Percentiles rank a stretch among this genome's conserved stretches.
Conservation (phyloP, 2,797 vertebrate genomes). For the Ptychadena robeensis region DNA sequence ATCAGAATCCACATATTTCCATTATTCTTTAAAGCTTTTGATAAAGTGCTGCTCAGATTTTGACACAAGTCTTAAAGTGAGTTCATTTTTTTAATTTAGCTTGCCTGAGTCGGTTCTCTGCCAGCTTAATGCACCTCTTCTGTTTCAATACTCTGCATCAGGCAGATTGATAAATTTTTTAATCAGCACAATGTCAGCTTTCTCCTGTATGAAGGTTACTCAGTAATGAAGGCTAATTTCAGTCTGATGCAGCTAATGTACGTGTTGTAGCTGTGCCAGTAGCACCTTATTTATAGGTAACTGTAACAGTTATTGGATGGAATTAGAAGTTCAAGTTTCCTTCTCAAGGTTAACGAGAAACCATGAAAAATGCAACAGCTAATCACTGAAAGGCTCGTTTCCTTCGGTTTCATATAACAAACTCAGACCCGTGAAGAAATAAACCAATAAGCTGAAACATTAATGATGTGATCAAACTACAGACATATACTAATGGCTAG, state of each 20-base stretch:
- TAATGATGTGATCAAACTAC: background rate
- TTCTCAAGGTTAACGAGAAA: slow-evolving; percentile 22
- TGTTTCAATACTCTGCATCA: background rate
- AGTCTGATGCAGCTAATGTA: slow-evolving; percentile 36
- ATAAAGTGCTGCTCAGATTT: too few relatives aligned
- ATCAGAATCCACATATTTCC: too few relatives aligned
- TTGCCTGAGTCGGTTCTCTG: background rate
- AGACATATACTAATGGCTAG: background rate
- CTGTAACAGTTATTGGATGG: background rate
- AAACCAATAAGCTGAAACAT: background rate
- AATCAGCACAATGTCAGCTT: slow-evolving; percentile 25
- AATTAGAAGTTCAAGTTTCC: background rate
- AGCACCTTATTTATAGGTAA: slow-evolving; percentile 22
- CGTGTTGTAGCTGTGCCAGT: slow-evolving; percentile 20
- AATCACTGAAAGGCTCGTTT: background rate
- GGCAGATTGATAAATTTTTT: background rate
- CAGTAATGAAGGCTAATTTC: slow-evolving; percentile 37
- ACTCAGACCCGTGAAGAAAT: background rate
- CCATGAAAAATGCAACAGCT: slow-evolving; percentile 2
- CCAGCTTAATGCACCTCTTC: background rate
- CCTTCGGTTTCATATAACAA: background rate
- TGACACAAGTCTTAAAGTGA: background rate
- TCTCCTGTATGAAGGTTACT: slow-evolving; percentile 21
- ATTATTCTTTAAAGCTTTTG: background rate
- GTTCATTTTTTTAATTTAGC: background rate